These are phyloP conservation scores for Phthorimaea operculella DNA, from an alignment of 1,140 invertebrate species.

Conservation along the genomic window DNA sequence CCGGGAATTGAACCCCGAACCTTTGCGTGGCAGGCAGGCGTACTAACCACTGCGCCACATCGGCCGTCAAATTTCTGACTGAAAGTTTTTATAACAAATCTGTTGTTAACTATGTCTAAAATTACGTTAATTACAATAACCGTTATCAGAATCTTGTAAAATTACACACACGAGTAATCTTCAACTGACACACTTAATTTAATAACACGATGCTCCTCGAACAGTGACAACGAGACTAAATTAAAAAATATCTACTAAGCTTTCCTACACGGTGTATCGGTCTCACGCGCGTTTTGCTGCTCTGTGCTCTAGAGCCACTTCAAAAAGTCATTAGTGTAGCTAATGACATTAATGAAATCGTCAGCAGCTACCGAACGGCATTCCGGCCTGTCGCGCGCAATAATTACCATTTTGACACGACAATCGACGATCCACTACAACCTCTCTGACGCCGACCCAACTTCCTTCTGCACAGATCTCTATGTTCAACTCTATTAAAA, in stretches of 20 bases:
- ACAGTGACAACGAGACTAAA: background rate
- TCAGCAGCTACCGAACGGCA: slow-evolving; percentile 27
- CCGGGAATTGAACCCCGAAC: too few relatives aligned
- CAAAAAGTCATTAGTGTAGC: slow-evolving; percentile 29
- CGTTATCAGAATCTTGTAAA: background rate
- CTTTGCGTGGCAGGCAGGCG: too few relatives aligned
- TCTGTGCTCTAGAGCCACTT: slow-evolving; percentile 3
- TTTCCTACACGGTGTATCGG: background rate
- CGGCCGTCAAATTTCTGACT: too few relatives aligned
- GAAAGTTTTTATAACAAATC: too few relatives aligned
- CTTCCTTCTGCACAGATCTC: slow-evolving; percentile 1
- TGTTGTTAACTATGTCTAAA: too few relatives aligned
- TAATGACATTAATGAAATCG: slow-evolving; percentile 36
- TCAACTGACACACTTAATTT: slow-evolving; percentile 3
- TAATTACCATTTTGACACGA: slow-evolving; percentile 31
- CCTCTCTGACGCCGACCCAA: slow-evolving; percentile 12
- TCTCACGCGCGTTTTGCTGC: slow-evolving; percentile 4
- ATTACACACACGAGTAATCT: background rate
- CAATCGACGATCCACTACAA: slow-evolving; percentile 29
- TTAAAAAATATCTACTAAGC: background rate
- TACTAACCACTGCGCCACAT: too few relatives aligned
- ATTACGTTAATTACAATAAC: background rate
- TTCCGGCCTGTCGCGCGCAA: slow-evolving; percentile 25
- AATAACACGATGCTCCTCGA: background rate
- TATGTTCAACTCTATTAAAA: slow-evolving; percentile 8